Conservation (phyloP, 2,797 vertebrate genomes). For the Scolopax rusticola region DNA sequence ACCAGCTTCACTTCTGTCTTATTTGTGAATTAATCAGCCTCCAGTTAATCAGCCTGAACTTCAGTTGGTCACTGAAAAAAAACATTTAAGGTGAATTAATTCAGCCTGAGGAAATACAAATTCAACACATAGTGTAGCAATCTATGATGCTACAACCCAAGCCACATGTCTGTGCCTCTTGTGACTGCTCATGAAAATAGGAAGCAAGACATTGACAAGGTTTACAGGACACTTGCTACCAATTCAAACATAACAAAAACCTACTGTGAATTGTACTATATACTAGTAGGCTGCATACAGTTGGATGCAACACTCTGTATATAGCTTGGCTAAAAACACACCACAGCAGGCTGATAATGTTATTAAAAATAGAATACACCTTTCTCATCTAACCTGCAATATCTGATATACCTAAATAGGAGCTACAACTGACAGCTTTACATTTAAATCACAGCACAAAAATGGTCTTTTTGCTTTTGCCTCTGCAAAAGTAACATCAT, state of each 20-base stretch:
- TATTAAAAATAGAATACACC: not conserved
- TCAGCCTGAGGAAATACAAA: not conserved
- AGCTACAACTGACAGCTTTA: not conserved
- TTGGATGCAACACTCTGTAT: not conserved
- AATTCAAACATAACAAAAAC: not conserved
- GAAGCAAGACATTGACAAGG: not conserved
- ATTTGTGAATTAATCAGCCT: not conserved
- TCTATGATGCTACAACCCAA: not conserved
- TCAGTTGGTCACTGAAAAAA: not conserved
- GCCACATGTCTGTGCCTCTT: accelerated
- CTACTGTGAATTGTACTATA: not conserved
- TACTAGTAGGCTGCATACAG: not conserved
- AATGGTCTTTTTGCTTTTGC: not conserved
- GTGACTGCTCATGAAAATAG: not conserved
- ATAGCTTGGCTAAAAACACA: not conserved
- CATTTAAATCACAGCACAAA: not conserved
- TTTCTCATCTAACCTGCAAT: not conserved
- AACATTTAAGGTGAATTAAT: not conserved
- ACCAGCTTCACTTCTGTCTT: not conserved
- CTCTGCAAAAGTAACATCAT: not conserved
- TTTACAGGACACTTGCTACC: not conserved
- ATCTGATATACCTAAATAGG: not conserved
- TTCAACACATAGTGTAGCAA: not conserved
- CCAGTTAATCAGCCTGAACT: not conserved
- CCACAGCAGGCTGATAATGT: not conserved